Conservation (phyloP, 2,888 invertebrate genomes). For the Aspidiotus destructor region DNA sequence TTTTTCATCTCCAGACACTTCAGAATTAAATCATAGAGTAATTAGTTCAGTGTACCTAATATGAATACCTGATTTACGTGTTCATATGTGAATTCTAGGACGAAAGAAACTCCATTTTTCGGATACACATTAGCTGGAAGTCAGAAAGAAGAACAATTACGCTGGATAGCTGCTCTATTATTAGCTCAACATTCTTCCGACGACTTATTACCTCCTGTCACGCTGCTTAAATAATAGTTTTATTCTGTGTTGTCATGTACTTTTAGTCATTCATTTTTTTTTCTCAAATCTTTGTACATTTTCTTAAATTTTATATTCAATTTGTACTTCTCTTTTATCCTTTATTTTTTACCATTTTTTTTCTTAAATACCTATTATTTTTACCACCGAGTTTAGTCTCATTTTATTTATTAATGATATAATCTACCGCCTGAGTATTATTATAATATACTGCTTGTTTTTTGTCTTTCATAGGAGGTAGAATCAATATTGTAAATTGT, state of each 20-base stretch:
- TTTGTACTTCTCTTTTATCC: slow-evolving; percentile 22
- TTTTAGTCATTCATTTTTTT: not conserved
- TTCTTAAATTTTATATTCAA: slow-evolving; percentile 6
- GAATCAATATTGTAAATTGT: not conserved
- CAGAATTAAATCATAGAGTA: too few relatives aligned
- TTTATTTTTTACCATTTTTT: not conserved
- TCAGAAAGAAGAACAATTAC: slow-evolving; percentile 62
- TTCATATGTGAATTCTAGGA: slow-evolving; percentile 44
- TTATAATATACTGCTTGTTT: not conserved
- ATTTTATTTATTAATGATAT: not conserved
- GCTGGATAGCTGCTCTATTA: slow-evolving; percentile 71
- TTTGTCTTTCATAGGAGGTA: not conserved
- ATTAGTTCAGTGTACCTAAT: too few relatives aligned
- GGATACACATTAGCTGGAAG: slow-evolving; percentile 70
- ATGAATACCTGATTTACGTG: too few relatives aligned
- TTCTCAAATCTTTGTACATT: slow-evolving; percentile 12
- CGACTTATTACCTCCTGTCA: slow-evolving; percentile 36
- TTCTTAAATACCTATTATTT: not conserved
- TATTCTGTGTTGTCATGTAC: not conserved
- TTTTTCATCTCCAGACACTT: too few relatives aligned
- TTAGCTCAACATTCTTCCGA: slow-evolving; percentile 54
- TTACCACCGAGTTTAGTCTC: slow-evolving; percentile 13
- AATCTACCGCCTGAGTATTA: too few relatives aligned
- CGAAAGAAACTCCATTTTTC: slow-evolving; percentile 67
- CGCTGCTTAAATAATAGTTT: slow-evolving; percentile 26